Conservation (phyloP, 2,797 vertebrate genomes). For the Podargus strigoides region DNA sequence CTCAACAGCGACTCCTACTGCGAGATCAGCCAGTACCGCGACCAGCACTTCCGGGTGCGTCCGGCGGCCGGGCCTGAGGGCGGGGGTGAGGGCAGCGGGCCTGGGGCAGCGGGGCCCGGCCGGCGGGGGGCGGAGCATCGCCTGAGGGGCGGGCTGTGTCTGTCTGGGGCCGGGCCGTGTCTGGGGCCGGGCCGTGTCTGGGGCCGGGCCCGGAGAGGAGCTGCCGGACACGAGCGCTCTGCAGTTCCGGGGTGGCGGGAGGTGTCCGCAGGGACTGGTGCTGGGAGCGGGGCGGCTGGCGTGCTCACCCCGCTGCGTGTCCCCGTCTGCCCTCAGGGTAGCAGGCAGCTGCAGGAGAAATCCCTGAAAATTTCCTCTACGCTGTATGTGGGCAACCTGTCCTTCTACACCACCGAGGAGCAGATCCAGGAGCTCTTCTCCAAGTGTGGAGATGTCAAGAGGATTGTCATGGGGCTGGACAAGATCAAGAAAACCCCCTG, state of each 20-base stretch:
- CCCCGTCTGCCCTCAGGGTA: constrained; percentile 32
- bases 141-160: neutral
- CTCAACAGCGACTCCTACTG: constrained; percentile 64
- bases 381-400: constrained; percentile 67
- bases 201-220: neutral
- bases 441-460: constrained; percentile 70
- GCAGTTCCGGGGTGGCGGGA: no score
- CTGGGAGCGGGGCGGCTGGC: neutral
- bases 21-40: constrained; percentile 56
- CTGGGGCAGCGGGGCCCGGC: neutral
- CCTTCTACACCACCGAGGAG: constrained; percentile 73
- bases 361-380: constrained; percentile 59
- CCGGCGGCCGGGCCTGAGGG: no score
- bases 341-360: constrained; percentile 52
- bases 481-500: constrained; percentile 72
- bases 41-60: constrained; percentile 58
- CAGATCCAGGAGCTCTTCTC: constrained; percentile 74
- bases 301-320: neutral
- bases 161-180: neutral
- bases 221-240: neutral
- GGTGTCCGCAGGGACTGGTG: neutral
- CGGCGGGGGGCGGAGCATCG: neutral
- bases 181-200: neutral
- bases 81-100: neutral
- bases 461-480: constrained; percentile 72